Percentiles rank a stretch among this genome's conserved stretches.
phyloP scores from a whole-genome alignment of 2,113 vertebrate genomes.

The Monopterus albus region DNA sequence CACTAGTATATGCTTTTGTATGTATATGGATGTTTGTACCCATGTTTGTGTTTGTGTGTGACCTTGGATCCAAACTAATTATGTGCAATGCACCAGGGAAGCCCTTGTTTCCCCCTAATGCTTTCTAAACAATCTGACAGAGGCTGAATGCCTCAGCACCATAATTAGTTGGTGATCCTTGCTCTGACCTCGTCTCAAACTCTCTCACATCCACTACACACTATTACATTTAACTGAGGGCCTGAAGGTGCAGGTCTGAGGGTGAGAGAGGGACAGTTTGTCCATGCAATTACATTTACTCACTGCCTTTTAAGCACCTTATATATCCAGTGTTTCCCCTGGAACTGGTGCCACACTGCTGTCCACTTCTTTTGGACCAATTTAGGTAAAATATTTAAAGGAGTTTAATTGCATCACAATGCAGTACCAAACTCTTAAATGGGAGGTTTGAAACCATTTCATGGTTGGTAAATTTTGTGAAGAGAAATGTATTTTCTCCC shows the following conservation, averaged over 20 bases:
- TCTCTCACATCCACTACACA: constrained; percentile 62
- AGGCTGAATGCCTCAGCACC: constrained; percentile 65
- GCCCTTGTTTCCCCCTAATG: constrained; percentile 57
- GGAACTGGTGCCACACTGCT: neutral
- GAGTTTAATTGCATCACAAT: constrained; percentile 35
- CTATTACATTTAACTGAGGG: constrained; percentile 58
- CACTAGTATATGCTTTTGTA: constrained; percentile 15
- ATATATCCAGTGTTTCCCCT: constrained; percentile 11
- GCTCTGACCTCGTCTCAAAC: constrained; percentile 66
- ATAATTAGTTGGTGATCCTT: constrained; percentile 75
- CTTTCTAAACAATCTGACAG: constrained; percentile 73
- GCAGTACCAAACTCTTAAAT: constrained; percentile 17
- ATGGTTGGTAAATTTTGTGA: neutral
- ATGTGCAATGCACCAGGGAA: constrained; percentile 75
- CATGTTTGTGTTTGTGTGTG: constrained; percentile 64
- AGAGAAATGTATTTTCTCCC: neutral
- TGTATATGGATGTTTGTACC: constrained; percentile 33
- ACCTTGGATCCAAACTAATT: constrained; percentile 78
- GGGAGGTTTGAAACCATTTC: constrained; percentile 8
- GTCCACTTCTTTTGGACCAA: constrained; percentile 15
- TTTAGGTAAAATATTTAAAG: constrained; percentile 34
- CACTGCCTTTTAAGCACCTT: constrained; percentile 50
- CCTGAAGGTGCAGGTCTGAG: constrained; percentile 32
- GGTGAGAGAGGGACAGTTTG: constrained; percentile 29
- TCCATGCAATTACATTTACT: constrained; percentile 52